Evolutionary conservation across 1,140 invertebrate genomes (phyloP).

Genomic region (Melanaphis sacchari): DNA sequence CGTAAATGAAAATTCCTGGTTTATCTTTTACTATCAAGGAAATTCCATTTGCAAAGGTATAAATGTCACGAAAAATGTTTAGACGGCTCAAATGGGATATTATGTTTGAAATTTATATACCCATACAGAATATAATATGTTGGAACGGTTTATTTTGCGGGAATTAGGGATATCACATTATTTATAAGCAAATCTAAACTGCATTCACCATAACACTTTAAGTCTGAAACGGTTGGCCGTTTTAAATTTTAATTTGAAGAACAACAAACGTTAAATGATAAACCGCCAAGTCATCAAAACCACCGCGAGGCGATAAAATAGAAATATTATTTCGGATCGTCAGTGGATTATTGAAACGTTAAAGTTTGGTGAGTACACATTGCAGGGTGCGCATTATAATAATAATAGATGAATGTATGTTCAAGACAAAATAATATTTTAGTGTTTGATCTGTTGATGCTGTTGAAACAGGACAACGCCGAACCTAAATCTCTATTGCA

Average conservation of each 20-base stretch:
- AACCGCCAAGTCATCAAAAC: not conserved
- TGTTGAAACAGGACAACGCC: not conserved
- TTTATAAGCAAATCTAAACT: not conserved
- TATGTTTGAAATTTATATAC: conserved; percentile 4
- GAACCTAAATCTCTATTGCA: too few relatives aligned
- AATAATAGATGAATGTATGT: not conserved
- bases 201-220: not conserved
- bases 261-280: not conserved
- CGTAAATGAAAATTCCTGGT: not conserved
- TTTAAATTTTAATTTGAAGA: not conserved
- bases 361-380: not conserved
- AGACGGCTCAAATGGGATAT: not conserved
- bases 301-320: not conserved
- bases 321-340: not conserved
- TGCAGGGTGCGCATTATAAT: not conserved
- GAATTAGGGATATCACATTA: conserved; percentile 1
- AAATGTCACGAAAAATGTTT: not conserved
- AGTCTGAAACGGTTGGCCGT: not conserved
- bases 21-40: not conserved
- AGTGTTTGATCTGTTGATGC: not conserved
- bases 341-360: not conserved
- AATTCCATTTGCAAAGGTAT: not conserved
- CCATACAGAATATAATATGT: not conserved
- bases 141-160: not conserved
- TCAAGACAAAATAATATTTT: not conserved